Base-by-base conservation (phyloP, 2,113 vertebrate genomes). In the Sinosuthora webbiana region DNA sequence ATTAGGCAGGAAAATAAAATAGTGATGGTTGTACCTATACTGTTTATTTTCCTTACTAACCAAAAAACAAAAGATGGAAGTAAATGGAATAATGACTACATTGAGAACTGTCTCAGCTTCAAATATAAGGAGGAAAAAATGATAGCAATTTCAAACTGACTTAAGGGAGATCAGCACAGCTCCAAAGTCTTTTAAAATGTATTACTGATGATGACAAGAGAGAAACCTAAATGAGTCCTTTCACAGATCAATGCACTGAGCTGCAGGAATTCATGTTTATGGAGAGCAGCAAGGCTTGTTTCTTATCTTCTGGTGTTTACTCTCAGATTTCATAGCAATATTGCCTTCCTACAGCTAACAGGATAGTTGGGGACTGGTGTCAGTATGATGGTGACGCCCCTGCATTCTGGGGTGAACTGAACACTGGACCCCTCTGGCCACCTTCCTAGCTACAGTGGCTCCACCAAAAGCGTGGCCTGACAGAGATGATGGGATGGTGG, bases 301-400 rank as follows among this genome's bases (percentile, higher is more conserved):
- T 90, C 67, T 85, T 90, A n/a, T 71, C 89, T 90, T 31, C 24
- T 79, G 56, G 15, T 59, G 13, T 37, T 84, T 70, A 41, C 67
- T 79, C 33, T 71, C n/a, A 71, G 33, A 62, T 91, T 93, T 75
- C 39, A n/a, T 57, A 68, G 41, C 28, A 65, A 30, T 39, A 28
- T 24, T 77, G 14, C n/a, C 24, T 79, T 79, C 53, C 35, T 27
- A 49, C 17, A 35, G 25, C 17, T 56, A 18, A 31, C 11, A 56
- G n/a, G 47, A 31, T 35, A 15, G 9, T 1, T 63, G 30, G 41
- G 5, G 35, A 30, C 25, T 31, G 24, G 13, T n/a, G 56, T n/a
- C 3, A 4, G 19, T 62, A 18, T 39, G n/a, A 25, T 21, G 57
- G 9, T 31, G 20, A 25, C 0, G 0, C 23, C 23, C 39, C 47